phyloP scores from a whole-genome alignment of 1,140 invertebrate species.

The Ctenoplectra terminalis region DNA sequence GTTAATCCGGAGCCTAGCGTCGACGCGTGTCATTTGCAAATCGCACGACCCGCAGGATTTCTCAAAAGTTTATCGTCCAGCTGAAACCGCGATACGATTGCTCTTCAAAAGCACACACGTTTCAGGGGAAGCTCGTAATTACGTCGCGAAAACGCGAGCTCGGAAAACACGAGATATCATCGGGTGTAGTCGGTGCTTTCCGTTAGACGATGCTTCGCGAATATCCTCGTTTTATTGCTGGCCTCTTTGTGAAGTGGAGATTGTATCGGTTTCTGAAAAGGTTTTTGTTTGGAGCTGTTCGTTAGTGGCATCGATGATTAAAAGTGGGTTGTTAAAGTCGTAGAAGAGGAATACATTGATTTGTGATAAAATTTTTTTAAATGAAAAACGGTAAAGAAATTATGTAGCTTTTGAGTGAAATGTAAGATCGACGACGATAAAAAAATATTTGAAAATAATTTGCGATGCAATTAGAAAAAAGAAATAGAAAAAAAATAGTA shows the following conservation, averaged over 20 bases:
- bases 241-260: background rate
- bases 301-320: background rate
- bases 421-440: too few relatives aligned
- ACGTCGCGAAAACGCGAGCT: conserved; percentile 16
- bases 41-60: conserved; percentile 9
- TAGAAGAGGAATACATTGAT: too few relatives aligned
- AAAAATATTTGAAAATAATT: too few relatives aligned
- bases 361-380: too few relatives aligned
- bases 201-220: background rate
- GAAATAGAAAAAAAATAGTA: too few relatives aligned
- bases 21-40: conserved; percentile 5
- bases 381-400: too few relatives aligned
- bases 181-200: background rate
- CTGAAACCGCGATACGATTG: conserved; percentile 5
- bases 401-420: too few relatives aligned
- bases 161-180: conserved; percentile 1
- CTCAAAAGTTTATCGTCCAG: conserved; percentile 4
- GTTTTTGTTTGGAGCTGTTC: background rate
- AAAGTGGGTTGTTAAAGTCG: background rate
- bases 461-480: too few relatives aligned
- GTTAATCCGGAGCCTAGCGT: conserved; percentile 10
- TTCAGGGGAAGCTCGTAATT: background rate
- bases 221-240: conserved; percentile 17
- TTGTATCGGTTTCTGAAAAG: background rate
- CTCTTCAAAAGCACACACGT: background rate